Base-by-base conservation (phyloP, 1,140 invertebrate species). In the Ceratina japonica region DNA sequence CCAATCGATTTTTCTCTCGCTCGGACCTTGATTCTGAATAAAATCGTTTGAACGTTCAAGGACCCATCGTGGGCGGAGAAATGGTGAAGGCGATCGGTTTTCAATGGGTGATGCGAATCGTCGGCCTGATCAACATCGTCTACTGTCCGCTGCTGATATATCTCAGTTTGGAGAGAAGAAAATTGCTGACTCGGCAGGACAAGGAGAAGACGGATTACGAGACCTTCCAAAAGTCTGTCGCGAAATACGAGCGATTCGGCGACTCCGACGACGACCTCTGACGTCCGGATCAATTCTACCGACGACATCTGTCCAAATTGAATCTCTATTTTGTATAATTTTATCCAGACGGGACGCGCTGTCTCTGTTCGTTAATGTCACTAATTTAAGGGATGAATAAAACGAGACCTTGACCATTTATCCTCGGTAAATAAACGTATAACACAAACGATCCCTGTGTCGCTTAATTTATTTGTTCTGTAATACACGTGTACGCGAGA, bases 71-170 rank as follows among this genome's bases (percentile, higher is more conserved):
- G 59, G 96, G 95, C 37, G 95, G 96, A 8, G 94, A 95, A 87
- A 87, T 96, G 82, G 95, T 96, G 0, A 92, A 94, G 82, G 86
- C 90, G n/a, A 93, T 96, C 72, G 96, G 96, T 69, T 97, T 97
- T 88, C 93, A 95, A 37, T 95, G 95, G 94, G 90, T 97, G 0
- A 95, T 97, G 93, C 91, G 95, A 79, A 88, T 93, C 27, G 91
- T 96, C 3, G 96, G 96, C 18, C 87, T 96, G 18, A 83, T 95
- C 1, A 97, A 96, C 90, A 87, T 96, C 22, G 82, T 94, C 15
- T 96, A 96, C 88, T 95, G 95, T 81, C 95, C 95, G 0, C 85
- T 96, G 7, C 86, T 96, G 20, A 86, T 90, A 75, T 92, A 91
- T 62, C 80, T 91, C 15, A 82, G 88, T 10, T 37, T 89, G 31